phyloP scores from a whole-genome alignment of 2,797 vertebrate species.

The Acrossocheilus fasciatus region DNA sequence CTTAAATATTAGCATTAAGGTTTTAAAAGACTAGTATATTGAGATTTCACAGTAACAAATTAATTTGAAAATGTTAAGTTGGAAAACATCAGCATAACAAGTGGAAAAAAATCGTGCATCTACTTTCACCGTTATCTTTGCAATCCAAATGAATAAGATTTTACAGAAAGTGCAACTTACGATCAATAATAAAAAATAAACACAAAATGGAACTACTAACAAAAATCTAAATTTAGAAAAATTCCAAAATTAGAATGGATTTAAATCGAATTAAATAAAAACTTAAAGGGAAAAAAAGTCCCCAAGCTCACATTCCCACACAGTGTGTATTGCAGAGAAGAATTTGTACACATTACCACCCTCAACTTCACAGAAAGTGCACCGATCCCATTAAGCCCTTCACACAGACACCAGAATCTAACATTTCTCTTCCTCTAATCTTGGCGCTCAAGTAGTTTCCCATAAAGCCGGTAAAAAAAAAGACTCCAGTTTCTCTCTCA shows the following conservation, averaged over 20 bases:
- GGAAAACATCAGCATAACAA: background rate
- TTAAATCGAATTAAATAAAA: background rate
- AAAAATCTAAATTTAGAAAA: background rate
- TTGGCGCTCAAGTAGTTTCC: constrained; percentile 45
- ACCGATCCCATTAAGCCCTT: constrained; percentile 35
- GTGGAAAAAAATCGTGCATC: background rate
- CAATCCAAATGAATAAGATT: background rate
- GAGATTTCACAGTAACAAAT: background rate
- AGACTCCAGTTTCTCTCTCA: constrained; percentile 42
- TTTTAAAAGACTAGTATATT: background rate
- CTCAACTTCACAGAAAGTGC: constrained; percentile 43
- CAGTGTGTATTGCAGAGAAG: constrained; percentile 19
- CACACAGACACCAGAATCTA: constrained; percentile 39
- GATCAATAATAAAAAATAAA: background rate
- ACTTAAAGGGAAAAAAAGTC: background rate
- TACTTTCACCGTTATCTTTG: background rate
- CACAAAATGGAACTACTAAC: background rate
- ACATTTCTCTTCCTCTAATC: constrained; percentile 51
- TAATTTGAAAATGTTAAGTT: background rate
- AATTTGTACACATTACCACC: constrained; percentile 44
- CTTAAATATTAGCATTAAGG: background rate
- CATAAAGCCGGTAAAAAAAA: constrained; percentile 51
- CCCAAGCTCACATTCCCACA: constrained; percentile 37
- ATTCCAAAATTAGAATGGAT: background rate
- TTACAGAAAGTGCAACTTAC: background rate